These are phyloP conservation scores for Chloroceryle amazona DNA, from an alignment of 2,797 vertebrate genomes.

Conservation along the genomic window DNA sequence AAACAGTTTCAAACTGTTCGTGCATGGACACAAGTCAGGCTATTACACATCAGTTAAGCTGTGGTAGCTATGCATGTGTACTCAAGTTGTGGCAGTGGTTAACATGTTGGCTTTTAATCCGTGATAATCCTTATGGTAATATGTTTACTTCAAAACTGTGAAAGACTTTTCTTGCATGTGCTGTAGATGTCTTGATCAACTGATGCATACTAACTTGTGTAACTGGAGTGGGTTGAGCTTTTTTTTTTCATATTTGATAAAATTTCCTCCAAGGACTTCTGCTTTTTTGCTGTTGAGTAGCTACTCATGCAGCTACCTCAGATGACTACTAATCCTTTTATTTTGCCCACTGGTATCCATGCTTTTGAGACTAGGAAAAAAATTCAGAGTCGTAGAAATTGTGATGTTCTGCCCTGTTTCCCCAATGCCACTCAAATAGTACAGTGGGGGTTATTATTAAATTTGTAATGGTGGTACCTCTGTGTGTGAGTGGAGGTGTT, in stretches of 20 bases:
- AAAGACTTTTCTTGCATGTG: neutral
- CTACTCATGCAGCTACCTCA: neutral
- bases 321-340: neutral
- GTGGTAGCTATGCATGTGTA: neutral
- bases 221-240: neutral
- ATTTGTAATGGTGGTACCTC: neutral
- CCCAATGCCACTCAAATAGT: neutral
- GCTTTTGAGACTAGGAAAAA: neutral
- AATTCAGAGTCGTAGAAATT: neutral
- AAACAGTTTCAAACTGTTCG: neutral
- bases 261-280: neutral
- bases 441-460: neutral
- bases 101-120: neutral
- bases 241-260: neutral
- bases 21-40: neutral
- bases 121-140: neutral
- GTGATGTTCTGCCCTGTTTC: neutral
- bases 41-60: neutral
- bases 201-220: neutral
- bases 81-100: neutral
- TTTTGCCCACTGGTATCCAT: neutral
- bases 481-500: neutral
- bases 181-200: neutral
- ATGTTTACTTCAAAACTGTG: neutral
- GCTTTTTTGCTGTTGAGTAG: neutral